Percentiles rank a stretch among this genome's conserved stretches.
phyloP scores from a whole-genome alignment of 2,888 invertebrate genomes.

The Drosophila seclusa region DNA sequence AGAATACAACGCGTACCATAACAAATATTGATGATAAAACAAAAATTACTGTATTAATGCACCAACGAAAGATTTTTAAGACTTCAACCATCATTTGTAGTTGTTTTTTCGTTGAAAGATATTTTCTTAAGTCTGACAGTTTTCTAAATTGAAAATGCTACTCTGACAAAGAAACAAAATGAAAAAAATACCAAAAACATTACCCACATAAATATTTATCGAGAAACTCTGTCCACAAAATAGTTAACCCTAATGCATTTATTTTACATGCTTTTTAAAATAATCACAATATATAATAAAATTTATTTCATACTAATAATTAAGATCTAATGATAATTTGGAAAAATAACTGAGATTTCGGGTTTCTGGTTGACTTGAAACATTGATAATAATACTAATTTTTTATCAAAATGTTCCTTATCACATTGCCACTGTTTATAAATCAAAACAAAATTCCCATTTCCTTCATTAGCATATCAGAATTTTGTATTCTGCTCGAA shows the following conservation, averaged over 20 bases:
- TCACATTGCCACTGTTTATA: not conserved
- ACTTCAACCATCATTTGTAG: not conserved
- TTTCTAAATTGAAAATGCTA: not conserved
- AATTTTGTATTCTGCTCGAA: not conserved
- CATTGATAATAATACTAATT: not conserved
- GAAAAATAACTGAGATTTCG: not conserved
- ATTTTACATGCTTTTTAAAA: not conserved
- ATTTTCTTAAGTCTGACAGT: not conserved
- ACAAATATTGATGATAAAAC: not conserved
- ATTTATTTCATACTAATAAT: not conserved
- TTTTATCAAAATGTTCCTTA: not conserved
- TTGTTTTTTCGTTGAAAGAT: too few relatives aligned
- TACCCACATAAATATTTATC: not conserved
- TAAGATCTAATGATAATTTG: not conserved
- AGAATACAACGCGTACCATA: not conserved
- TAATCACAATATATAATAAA: not conserved
- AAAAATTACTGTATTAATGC: not conserved
- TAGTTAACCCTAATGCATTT: not conserved
- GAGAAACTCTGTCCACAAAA: not conserved
- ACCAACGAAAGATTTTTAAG: conserved; percentile 5
- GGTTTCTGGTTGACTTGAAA: not conserved
- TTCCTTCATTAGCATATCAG: not conserved
- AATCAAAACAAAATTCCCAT: not conserved
- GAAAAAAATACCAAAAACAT: not conserved
- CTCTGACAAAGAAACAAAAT: not conserved